phyloP scores from a whole-genome alignment of 2,888 invertebrate genomes.

The Lasioglossum zephyrum region DNA sequence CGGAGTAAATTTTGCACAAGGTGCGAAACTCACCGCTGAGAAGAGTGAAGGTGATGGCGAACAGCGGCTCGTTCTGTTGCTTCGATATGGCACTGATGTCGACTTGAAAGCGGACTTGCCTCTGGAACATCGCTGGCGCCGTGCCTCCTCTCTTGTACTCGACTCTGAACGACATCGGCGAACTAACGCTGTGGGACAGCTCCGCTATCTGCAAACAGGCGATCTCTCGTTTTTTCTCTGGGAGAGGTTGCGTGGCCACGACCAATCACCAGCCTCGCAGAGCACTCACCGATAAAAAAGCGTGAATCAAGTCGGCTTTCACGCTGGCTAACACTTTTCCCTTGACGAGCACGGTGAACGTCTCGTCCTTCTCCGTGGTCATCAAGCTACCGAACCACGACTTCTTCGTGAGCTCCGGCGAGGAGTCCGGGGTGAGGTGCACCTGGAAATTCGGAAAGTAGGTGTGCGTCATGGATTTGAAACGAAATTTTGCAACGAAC shows the following conservation, averaged over 20 bases:
- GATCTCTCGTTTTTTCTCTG: not conserved
- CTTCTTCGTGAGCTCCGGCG: slow-evolving; percentile 97
- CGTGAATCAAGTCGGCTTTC: slow-evolving; percentile 99
- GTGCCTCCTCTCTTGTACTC: slow-evolving; percentile 98
- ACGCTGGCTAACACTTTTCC: slow-evolving; percentile 98
- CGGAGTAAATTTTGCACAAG: not conserved
- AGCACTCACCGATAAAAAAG: slow-evolving; percentile 96
- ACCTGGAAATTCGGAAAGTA: slow-evolving; percentile 85
- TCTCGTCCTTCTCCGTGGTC: slow-evolving; percentile 98
- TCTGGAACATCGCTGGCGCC: slow-evolving; percentile 97
- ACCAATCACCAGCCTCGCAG: not conserved
- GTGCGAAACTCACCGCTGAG: slow-evolving; percentile 90
- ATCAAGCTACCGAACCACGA: slow-evolving; percentile 99
- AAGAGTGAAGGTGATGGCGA: slow-evolving; percentile 97
- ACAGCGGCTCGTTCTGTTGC: slow-evolving; percentile 91
- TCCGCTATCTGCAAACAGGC: slow-evolving; percentile 90
- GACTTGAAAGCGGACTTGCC: slow-evolving; percentile 98
- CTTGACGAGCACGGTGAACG: slow-evolving; percentile 97
- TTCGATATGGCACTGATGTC: slow-evolving; percentile 94
- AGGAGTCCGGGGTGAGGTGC: slow-evolving; percentile 97
- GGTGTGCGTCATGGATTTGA: not conserved
- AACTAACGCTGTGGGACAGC: slow-evolving; percentile 98
- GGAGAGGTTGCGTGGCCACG: not conserved
- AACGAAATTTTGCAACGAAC: not conserved
- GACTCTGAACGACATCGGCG: slow-evolving; percentile 98